Conservation (phyloP, 1,140 invertebrate species). For the Pseudomyrmex flavicornis region DNA sequence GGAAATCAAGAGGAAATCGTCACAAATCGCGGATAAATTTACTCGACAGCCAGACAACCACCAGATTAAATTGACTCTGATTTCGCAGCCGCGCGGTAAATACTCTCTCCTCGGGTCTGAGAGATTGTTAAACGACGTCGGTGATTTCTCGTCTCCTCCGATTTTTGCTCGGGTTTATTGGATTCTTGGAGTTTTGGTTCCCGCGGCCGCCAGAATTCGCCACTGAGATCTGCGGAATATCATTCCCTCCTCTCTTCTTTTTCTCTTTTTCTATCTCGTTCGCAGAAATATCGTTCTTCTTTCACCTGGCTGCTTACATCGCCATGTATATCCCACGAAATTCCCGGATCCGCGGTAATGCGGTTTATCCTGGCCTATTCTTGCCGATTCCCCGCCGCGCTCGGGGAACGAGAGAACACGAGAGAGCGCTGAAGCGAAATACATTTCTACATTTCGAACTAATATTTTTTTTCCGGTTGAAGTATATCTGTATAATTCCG, state of each 20-base stretch:
- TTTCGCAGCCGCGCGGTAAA: conserved; percentile 31
- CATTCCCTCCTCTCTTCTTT: not conserved
- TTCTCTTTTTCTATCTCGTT: no score
- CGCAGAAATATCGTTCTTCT: conserved; percentile 6
- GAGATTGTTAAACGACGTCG: conserved; percentile 43
- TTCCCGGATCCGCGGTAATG: conserved; percentile 21
- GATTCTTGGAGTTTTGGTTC: conserved; percentile 37
- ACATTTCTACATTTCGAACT: not conserved
- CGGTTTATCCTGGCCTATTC: conserved; percentile 31
- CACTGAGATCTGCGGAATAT: conserved; percentile 64
- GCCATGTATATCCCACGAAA: conserved; percentile 33
- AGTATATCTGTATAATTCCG: not conserved
- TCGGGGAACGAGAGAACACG: not conserved
- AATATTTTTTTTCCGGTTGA: not conserved
- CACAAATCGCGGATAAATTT: conserved; percentile 56
- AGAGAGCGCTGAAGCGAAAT: not conserved
- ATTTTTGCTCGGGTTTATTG: conserved; percentile 61
- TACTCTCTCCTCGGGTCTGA: conserved; percentile 4
- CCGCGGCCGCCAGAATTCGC: conserved; percentile 2
- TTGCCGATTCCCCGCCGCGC: not conserved
- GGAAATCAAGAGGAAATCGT: conserved; percentile 51
- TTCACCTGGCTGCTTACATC: conserved; percentile 22
- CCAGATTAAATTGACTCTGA: conserved; percentile 59
- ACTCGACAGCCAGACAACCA: conserved; percentile 4
- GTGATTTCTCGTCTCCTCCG: conserved; percentile 38